These are phyloP conservation scores for Cololabis saira DNA, from an alignment of 2,113 vertebrate species.

Conservation along the genomic window DNA sequence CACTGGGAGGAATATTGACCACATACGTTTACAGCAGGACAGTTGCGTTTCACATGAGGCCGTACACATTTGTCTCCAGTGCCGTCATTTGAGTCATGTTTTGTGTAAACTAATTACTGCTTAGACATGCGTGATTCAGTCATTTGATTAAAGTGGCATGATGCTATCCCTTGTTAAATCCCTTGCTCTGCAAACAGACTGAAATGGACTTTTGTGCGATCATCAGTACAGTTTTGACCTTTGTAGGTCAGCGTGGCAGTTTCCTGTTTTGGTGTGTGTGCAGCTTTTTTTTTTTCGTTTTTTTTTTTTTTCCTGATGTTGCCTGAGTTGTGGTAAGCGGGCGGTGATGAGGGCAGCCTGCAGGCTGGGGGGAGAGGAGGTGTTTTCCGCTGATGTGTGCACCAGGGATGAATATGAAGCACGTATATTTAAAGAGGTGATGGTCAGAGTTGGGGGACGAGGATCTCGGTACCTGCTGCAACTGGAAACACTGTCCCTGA, in stretches of 20 bases:
- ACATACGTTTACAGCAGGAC: background rate
- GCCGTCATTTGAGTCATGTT: constrained; percentile 62
- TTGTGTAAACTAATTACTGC: constrained; percentile 69
- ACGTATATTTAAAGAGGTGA: constrained; percentile 61
- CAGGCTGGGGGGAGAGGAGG: constrained; percentile 37
- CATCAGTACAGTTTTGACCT: constrained; percentile 57
- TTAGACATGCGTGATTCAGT: constrained; percentile 54
- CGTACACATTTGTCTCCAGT: constrained; percentile 12
- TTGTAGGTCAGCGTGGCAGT: constrained; percentile 28
- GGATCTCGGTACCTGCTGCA: constrained; percentile 10
- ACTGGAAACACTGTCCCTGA: background rate
- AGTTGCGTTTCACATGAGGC: background rate
- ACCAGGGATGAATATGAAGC: constrained; percentile 36
- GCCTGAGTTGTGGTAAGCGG: constrained; percentile 35
- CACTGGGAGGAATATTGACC: background rate
- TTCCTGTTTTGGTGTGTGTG: background rate
- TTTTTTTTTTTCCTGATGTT: constrained; percentile 11
- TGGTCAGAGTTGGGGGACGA: constrained; percentile 18
- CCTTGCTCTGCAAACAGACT: constrained; percentile 40
- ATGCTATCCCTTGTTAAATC: constrained; percentile 43
- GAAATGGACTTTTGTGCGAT: constrained; percentile 45
- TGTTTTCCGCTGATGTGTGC: constrained; percentile 82
- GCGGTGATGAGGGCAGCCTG: constrained; percentile 40
- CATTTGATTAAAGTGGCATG: constrained; percentile 63
- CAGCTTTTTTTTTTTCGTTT: constrained; percentile 4